A percentile compares a stretch with the other conserved stretches of the same genome.
These are phyloP conservation scores for Azemiops feae DNA, from an alignment of 2,113 vertebrate species.

Conservation along the genomic window DNA sequence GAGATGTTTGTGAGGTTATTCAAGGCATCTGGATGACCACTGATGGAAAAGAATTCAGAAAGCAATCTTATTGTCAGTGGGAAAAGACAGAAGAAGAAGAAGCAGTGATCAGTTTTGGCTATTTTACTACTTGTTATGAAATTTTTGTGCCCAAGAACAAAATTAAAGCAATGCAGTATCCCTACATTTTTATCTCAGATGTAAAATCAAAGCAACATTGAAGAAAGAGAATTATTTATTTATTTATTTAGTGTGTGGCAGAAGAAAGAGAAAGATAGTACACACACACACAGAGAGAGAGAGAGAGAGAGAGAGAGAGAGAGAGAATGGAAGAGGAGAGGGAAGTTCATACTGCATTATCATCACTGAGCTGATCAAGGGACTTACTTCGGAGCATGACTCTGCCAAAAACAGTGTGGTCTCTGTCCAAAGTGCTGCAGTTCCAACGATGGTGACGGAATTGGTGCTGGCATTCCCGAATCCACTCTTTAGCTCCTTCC, in stretches of 20 bases:
- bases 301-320: neutral
- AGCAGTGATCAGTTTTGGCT: neutral
- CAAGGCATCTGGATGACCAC: neutral
- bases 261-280: neutral
- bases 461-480: constrained; percentile 96
- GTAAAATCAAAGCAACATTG: neutral
- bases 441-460: constrained; percentile 99
- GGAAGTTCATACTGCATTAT: neutral
- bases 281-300: neutral
- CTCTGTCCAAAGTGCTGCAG: constrained; percentile 94
- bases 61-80: neutral
- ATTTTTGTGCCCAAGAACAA: neutral
- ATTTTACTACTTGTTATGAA: neutral
- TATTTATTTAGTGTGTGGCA: neutral
- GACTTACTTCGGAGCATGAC: constrained; percentile 94
- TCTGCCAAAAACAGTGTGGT: constrained; percentile 94
- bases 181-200: neutral
- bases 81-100: neutral
- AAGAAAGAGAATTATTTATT: neutral
- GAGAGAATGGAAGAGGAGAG: neutral
- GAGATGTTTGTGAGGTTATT: neutral
- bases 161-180: neutral
- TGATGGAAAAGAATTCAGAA: neutral
- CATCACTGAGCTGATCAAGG: neutral
- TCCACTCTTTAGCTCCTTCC: constrained; percentile 96